Percentiles rank a stretch among this genome's conserved stretches.
phyloP scores from a whole-genome alignment of 2,113 vertebrate genomes.

The Carettochelys insculpta region DNA sequence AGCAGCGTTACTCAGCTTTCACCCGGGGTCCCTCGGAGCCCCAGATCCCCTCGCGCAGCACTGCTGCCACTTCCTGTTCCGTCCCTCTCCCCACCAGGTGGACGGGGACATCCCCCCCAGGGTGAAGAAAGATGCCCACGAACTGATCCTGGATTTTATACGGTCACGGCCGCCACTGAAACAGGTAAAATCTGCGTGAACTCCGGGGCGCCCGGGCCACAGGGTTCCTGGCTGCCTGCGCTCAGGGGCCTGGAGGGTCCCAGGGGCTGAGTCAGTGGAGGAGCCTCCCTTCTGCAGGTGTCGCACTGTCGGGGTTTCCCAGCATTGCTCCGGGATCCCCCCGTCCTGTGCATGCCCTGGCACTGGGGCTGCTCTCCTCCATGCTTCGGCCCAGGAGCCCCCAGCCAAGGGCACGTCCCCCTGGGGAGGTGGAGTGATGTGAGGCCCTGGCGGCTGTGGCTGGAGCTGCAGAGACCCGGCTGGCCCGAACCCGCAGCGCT shows the following conservation, averaged over 20 bases:
- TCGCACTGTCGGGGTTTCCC: neutral
- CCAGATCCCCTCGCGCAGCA: no score
- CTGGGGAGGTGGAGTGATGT: no score
- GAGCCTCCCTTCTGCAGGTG: neutral
- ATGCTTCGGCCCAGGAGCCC: no score
- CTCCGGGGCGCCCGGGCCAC: accelerated
- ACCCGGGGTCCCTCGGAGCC: no score
- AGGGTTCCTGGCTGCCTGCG: neutral
- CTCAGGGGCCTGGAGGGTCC: neutral
- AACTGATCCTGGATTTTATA: conserved; percentile 94
- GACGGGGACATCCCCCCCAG: conserved; percentile 88
- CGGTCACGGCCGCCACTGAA: conserved; percentile 93
- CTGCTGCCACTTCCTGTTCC: no score
- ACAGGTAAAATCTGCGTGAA: conserved; percentile 74
- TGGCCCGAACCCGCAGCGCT: no score
- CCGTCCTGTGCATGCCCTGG: neutral
- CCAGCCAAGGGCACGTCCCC: no score
- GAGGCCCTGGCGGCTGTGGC: neutral
- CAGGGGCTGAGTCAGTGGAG: no score
- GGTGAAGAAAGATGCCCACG: conserved; percentile 92
- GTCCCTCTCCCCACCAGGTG: conserved; percentile 74
- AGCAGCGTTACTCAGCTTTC: no score
- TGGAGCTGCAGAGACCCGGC: neutral
- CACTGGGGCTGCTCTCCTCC: neutral
- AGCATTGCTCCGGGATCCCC: neutral